phyloP scores from a whole-genome alignment of 1,140 invertebrate genomes.

The Streblospio benedicti region DNA sequence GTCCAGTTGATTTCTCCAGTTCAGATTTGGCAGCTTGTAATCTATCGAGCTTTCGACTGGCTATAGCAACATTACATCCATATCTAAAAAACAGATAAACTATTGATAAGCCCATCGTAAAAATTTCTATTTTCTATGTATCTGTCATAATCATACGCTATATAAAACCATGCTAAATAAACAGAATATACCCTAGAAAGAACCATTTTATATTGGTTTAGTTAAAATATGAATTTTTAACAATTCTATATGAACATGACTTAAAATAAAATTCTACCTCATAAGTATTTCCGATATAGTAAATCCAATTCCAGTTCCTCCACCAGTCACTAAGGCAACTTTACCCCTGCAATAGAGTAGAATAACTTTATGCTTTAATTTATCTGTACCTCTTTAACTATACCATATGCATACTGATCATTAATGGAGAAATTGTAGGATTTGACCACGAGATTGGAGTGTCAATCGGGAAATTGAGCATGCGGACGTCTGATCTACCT shows the following conservation, averaged over 20 bases:
- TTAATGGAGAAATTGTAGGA: no score
- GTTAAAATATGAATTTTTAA: background rate
- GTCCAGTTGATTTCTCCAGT: constrained; percentile 28
- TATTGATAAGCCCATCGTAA: background rate
- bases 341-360: constrained; percentile 38
- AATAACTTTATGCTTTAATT: no score
- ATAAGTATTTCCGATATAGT: constrained; percentile 40
- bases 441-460: no score
- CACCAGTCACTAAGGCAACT: constrained; percentile 42
- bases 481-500: no score
- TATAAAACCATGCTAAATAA: background rate
- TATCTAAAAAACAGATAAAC: constrained; percentile 24
- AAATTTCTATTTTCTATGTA: background rate
- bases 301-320: constrained; percentile 41
- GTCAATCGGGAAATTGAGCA: no score
- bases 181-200: background rate
- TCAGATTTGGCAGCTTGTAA: constrained; percentile 27
- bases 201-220: background rate
- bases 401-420: no score
- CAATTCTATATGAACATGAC: background rate
- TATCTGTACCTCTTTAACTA: no score
- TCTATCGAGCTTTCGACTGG: constrained; percentile 30
- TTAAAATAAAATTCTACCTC: constrained; percentile 26
- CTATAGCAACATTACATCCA: constrained; percentile 37
- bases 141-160: background rate